Evolutionary conservation across 2,113 vertebrate species (phyloP), one percentile per base, ranked within the genome.

Genomic region (Jacana jacana): DNA sequence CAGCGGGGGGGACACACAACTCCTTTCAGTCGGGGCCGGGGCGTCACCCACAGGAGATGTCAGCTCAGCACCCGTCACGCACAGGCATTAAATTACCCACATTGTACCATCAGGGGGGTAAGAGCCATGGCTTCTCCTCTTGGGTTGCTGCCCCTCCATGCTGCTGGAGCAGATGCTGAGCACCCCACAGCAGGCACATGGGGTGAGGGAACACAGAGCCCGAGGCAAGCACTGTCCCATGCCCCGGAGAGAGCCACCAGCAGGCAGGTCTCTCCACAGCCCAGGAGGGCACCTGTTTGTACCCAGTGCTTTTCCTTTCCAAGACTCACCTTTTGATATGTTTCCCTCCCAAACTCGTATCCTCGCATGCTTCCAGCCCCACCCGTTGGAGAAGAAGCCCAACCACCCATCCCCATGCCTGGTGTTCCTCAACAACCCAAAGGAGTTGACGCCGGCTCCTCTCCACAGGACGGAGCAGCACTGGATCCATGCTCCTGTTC

Each of bases 11-110:
- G 57, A 89, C 88, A 91, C 88, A 87, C 69, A 80, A 31, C 44
- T 60, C 54, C 68, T 60, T 91, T 82, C 49, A 77, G 31, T 7
- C 0, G 0, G 49, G 9, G 4, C 33, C 27, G 23, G 30, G 8
- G n/a, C 44, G 42, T 49, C 31, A 6, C 61, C 30, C 55, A 18
- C 51, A 17, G 48, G 35, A 44, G 44, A 1, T 9, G 23, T 3
- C 63, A 55, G 48, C 55, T 49, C 73, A 31, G 46, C 48, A 37
- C 55, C 4, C 1, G 51, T 25, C 4, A 0, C 10, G 61, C 30
- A 39, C 13, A 9, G 0, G 0, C 51, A 23, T 2, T 2, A 0
- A 46, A 68, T 13, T 13, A 37, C 14, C n/a, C 2, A 3, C 9
- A 9, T 13, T 44, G 33, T 12, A 64, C n/a, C n/a, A 18, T 13